These are phyloP conservation scores for Oriolus oriolus DNA, from an alignment of 2,113 vertebrate genomes.

Conservation along the genomic window DNA sequence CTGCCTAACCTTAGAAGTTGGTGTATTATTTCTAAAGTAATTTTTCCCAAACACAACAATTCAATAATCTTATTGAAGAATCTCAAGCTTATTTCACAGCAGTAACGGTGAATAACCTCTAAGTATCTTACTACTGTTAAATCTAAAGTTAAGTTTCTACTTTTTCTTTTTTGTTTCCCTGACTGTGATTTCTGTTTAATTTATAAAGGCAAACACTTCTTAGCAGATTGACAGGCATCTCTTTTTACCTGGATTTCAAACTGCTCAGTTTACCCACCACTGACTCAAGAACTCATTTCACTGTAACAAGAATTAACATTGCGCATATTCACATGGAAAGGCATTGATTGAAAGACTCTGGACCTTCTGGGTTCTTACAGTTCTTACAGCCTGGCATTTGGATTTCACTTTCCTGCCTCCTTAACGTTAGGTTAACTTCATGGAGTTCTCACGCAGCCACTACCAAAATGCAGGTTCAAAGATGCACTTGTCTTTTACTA, in stretches of 20 bases:
- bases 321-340: not conserved
- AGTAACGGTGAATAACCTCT: not conserved
- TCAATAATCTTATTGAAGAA: not conserved
- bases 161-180: not conserved
- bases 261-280: not conserved
- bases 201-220: not conserved
- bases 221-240: not conserved
- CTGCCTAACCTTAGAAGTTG: not conserved
- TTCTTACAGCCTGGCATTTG: not conserved
- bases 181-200: not conserved
- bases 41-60: not conserved
- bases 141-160: not conserved
- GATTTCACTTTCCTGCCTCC: not conserved
- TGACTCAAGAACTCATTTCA: not conserved
- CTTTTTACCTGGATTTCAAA: not conserved
- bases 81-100: not conserved
- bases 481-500: accelerated
- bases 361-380: not conserved
- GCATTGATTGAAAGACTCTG: not conserved
- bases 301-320: not conserved
- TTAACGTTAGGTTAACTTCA: not conserved
- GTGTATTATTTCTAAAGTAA: not conserved
- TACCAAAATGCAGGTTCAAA: not conserved
- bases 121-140: not conserved
- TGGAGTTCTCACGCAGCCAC: not conserved